phyloP scores from a whole-genome alignment of 2,888 invertebrate genomes.

The Helobdella robusta region DNA sequence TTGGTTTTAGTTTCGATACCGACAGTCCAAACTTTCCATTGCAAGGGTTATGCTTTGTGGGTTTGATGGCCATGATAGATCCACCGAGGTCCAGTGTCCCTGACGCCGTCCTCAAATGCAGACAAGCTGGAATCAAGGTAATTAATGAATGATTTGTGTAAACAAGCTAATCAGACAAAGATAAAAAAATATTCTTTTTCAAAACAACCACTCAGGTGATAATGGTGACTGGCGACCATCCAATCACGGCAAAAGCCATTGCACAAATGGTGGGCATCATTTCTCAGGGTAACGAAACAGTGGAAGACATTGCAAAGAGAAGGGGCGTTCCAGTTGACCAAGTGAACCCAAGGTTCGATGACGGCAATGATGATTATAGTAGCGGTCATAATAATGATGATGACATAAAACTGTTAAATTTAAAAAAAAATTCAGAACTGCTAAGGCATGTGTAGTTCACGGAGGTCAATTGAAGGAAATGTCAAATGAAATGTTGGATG shows the following conservation, averaged over 20 bases:
- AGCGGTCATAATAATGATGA: too few relatives aligned
- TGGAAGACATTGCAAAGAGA: conserved; percentile 71
- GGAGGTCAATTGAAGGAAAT: conserved; percentile 67
- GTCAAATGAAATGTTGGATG: conserved; percentile 67
- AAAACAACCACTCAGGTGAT: conserved; percentile 59
- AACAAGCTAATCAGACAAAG: neutral
- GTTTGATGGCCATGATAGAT: conserved; percentile 96
- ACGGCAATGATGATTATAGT: too few relatives aligned
- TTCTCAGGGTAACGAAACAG: conserved; percentile 52
- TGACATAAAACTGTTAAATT: too few relatives aligned
- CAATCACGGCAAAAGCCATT: conserved; percentile 54
- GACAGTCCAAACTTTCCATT: conserved; percentile 69
- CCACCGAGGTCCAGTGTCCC: conserved; percentile 93
- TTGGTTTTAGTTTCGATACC: conserved; percentile 77
- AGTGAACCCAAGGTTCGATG: conserved; percentile 47
- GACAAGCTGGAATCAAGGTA: conserved; percentile 66
- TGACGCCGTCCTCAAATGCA: conserved; percentile 60
- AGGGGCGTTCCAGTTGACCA: conserved; percentile 47
- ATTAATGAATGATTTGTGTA: conserved; percentile 53
- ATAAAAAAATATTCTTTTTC: neutral
- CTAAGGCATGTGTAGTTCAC: conserved; percentile 48
- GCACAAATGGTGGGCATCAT: conserved; percentile 55
- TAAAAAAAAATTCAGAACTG: too few relatives aligned
- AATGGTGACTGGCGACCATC: conserved; percentile 56
- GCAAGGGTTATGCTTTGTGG: conserved; percentile 72